Conservation (phyloP, 1,140 invertebrate genomes). For the Brachionus paranguensis region DNA sequence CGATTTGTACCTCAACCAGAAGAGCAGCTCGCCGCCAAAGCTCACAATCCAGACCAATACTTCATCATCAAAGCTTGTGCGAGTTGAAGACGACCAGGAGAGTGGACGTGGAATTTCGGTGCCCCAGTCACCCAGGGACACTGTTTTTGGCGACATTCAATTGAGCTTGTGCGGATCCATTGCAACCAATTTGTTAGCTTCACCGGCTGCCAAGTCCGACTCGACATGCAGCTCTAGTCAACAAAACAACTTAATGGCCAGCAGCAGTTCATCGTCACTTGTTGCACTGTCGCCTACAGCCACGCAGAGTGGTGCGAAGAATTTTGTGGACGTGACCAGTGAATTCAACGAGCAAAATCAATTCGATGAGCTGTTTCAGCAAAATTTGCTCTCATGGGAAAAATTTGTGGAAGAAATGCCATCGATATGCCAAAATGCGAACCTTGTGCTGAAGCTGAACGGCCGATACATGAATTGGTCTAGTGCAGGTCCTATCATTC, state of each 20-base stretch:
- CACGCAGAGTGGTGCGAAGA: background rate
- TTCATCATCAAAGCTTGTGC: background rate
- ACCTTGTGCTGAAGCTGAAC: constrained; percentile 77
- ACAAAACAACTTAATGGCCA: background rate
- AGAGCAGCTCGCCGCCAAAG: constrained; percentile 42
- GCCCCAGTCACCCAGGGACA: constrained; percentile 70
- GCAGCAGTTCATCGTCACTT: background rate
- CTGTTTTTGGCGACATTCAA: constrained; percentile 32
- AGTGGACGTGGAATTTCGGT: constrained; percentile 87
- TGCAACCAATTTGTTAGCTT: background rate
- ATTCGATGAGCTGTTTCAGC: constrained; percentile 64
- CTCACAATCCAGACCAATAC: background rate
- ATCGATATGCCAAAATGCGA: constrained; percentile 68
- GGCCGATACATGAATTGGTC: constrained; percentile 73
- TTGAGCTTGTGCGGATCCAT: constrained; percentile 11
- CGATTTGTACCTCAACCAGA: constrained; percentile 74
- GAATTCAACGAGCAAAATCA: background rate
- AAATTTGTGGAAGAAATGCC: constrained; percentile 71
- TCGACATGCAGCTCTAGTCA: background rate
- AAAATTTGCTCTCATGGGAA: constrained; percentile 70
- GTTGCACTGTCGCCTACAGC: background rate
- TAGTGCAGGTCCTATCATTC: constrained; percentile 75
- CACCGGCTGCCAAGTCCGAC: background rate
- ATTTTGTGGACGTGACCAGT: background rate
- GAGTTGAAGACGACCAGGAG: constrained; percentile 79